These are phyloP conservation scores for Pithys albifrons DNA, from an alignment of 2,113 vertebrate species.

Conservation along the genomic window DNA sequence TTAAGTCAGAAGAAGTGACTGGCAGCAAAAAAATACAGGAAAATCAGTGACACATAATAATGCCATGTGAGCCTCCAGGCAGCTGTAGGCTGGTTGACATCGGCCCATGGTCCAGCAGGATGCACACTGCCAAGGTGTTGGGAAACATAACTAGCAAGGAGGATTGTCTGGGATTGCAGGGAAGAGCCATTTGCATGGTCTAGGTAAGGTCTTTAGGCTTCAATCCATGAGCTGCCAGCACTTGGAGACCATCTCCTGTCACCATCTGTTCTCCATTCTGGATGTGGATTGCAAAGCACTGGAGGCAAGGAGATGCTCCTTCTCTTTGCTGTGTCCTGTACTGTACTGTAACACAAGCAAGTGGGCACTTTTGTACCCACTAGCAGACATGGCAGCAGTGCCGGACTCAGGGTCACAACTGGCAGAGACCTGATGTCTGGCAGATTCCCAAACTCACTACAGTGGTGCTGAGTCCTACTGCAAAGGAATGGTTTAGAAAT, in stretches of 20 bases:
- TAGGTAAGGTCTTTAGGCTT: not conserved
- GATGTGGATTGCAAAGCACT: not conserved
- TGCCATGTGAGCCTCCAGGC: not conserved
- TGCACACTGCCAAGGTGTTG: not conserved
- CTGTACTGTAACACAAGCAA: not conserved
- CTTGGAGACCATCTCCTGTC: not conserved
- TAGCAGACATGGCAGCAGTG: not conserved
- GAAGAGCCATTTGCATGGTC: not conserved
- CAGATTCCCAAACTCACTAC: not conserved
- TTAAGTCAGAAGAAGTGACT: not conserved
- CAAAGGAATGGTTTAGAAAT: not conserved
- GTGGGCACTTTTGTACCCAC: rapidly evolving
- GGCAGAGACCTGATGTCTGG: not conserved
- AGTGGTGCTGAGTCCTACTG: not conserved
- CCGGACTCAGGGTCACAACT: not conserved
- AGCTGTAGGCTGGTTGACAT: not conserved
- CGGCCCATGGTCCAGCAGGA: not conserved
- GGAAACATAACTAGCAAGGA: not conserved
- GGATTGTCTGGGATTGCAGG: not conserved
- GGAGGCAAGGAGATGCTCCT: not conserved
- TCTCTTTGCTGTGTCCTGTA: not conserved
- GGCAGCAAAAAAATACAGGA: not conserved
- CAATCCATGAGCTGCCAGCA: not conserved
- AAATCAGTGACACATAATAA: not conserved
- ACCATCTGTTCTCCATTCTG: too few relatives aligned